Conservation (phyloP, 1,140 invertebrate genomes). For the Lethrus apterus region DNA sequence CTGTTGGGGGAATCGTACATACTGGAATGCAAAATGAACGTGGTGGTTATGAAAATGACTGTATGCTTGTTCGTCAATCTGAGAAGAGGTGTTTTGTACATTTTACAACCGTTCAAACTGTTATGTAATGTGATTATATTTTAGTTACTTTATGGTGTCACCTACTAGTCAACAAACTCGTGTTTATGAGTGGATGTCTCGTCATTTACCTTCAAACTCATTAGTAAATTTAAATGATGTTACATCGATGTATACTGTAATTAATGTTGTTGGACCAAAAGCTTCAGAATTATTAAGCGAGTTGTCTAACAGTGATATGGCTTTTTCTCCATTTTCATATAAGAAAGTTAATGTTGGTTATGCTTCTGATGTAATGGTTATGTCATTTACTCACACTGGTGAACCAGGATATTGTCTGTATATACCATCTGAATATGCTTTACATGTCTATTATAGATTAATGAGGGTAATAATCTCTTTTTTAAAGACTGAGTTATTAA, state of each 20-base stretch:
- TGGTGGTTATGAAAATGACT: conserved; percentile 79
- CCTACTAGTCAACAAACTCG: conserved; percentile 75
- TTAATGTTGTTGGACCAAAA: conserved; percentile 78
- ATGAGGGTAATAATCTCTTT: conserved; percentile 44
- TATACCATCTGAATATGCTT: conserved; percentile 69
- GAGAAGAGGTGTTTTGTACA: conserved; percentile 57
- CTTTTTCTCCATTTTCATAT: conserved; percentile 68
- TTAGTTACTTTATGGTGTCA: conserved; percentile 75
- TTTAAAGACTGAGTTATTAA: conserved; percentile 7
- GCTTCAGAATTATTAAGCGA: conserved; percentile 63
- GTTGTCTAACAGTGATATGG: conserved; percentile 62
- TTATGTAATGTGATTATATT: conserved; percentile 3
- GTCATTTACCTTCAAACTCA: conserved; percentile 56
- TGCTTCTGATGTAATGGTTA: conserved; percentile 68
- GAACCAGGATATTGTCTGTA: conserved; percentile 79
- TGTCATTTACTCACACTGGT: conserved; percentile 76
- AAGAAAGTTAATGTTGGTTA: conserved; percentile 69
- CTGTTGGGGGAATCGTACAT: conserved; percentile 65
- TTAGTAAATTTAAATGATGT: conserved; percentile 65
- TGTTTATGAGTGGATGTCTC: conserved; percentile 65
- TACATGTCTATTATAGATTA: conserved; percentile 70
- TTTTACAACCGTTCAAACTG: background rate
- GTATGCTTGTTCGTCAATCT: conserved; percentile 62
- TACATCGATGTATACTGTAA: conserved; percentile 76
- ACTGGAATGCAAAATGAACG: conserved; percentile 75